Conservation (phyloP, 2,113 vertebrate genomes). For the Symphodus melops region DNA sequence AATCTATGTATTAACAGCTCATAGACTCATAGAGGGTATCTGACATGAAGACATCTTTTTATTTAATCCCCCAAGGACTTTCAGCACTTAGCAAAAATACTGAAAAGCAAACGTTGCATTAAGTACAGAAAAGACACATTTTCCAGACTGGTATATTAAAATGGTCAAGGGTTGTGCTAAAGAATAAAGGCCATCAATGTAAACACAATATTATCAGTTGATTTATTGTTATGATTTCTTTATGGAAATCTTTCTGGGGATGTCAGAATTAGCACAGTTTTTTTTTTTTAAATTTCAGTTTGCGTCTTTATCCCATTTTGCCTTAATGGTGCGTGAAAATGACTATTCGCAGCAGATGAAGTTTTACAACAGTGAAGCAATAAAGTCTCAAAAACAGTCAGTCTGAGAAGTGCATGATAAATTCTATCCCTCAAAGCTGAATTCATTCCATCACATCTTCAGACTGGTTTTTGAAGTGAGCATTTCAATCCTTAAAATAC, state of each 20-base stretch:
- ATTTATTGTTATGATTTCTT: not conserved
- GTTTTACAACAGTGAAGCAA: constrained; percentile 22
- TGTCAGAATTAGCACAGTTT: not conserved
- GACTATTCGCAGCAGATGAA: constrained; percentile 29
- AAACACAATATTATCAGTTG: not conserved
- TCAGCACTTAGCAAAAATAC: not conserved
- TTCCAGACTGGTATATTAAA: not conserved
- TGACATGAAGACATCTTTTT: constrained; percentile 11
- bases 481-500: not conserved
- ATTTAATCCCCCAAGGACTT: constrained; percentile 10
- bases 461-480: not conserved
- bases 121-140: not conserved
- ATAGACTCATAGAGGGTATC: constrained; percentile 3
- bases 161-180: not conserved
- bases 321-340: constrained; percentile 45
- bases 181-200: not conserved
- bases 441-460: not conserved
- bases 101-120: constrained; percentile 1
- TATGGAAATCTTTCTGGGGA: constrained; percentile 4
- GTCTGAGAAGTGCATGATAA: not conserved
- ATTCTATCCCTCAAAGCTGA: constrained; percentile 7
- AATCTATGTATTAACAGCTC: not conserved
- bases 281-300: constrained; percentile 9
- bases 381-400: constrained; percentile 21
- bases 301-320: constrained; percentile 23